These are phyloP conservation scores for Myotis yumanensis DNA, from an alignment of 2,113 vertebrate species.

Conservation along the genomic window DNA sequence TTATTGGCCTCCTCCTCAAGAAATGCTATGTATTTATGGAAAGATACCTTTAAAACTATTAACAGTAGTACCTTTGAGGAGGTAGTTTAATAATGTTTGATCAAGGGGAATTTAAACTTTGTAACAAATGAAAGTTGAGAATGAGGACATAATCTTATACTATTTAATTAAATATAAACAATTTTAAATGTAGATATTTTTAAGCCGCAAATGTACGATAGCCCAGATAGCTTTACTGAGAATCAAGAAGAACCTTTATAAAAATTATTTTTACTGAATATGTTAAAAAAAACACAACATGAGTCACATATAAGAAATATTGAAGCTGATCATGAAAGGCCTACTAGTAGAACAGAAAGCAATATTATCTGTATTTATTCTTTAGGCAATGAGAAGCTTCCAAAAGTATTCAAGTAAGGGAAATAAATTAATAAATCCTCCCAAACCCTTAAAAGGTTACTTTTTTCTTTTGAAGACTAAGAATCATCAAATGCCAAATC, in stretches of 20 bases:
- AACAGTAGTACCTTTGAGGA: background rate
- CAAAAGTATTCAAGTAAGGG: background rate
- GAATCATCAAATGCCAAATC: background rate
- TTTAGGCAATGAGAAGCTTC: background rate
- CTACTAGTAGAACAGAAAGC: background rate
- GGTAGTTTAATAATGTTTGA: background rate
- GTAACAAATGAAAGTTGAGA: background rate
- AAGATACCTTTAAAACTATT: background rate
- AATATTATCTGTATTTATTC: background rate
- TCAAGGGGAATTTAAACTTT: background rate
- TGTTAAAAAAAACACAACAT: background rate
- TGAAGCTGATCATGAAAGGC: background rate
- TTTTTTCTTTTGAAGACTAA: background rate
- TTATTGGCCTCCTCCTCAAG: background rate
- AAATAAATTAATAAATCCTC: background rate
- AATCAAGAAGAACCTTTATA: background rate
- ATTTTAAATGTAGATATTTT: background rate
- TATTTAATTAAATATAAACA: background rate
- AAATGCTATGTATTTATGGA: background rate
- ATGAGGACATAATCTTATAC: background rate
- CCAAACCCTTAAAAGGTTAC: background rate
- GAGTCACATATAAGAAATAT: background rate
- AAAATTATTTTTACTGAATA: background rate
- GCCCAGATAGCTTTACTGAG: background rate
- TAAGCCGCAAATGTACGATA: background rate